phyloP scores from a whole-genome alignment of 2,113 vertebrate genomes.

The Labeo catla region DNA sequence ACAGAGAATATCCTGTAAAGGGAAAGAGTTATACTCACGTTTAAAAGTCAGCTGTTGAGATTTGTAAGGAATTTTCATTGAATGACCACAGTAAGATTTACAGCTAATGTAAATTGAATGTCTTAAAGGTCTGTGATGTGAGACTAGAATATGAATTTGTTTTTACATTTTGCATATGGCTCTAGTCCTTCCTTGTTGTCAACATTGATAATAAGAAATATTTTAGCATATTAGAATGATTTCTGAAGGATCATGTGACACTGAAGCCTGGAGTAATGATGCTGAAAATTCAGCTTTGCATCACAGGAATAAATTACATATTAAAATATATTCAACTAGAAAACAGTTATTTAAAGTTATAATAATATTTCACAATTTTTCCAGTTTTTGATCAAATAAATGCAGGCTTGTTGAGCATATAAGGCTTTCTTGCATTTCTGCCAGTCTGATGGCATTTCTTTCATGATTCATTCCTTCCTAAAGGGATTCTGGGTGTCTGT shows the following conservation, averaged over 20 bases:
- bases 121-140: background rate
- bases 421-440: background rate
- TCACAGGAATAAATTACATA: background rate
- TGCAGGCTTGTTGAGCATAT: background rate
- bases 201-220: background rate
- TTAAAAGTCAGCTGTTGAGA: background rate
- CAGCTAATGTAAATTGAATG: background rate
- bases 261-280: background rate
- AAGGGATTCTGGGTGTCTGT: background rate
- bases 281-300: background rate
- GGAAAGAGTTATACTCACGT: background rate
- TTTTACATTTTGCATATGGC: slow-evolving; percentile 7
- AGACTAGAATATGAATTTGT: background rate
- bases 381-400: background rate
- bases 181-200: background rate
- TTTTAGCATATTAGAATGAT: background rate
- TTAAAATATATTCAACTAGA: background rate
- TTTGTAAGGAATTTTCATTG: background rate
- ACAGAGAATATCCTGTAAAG: background rate
- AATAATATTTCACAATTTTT: background rate
- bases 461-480: background rate
- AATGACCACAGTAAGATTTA: background rate
- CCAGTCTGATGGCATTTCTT: background rate
- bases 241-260: background rate
- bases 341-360: background rate